Percentiles rank a stretch among this genome's conserved stretches.
These are phyloP conservation scores for Sminthurinus signatus DNA, from an alignment of 1,140 invertebrate species.

Conservation along the genomic window DNA sequence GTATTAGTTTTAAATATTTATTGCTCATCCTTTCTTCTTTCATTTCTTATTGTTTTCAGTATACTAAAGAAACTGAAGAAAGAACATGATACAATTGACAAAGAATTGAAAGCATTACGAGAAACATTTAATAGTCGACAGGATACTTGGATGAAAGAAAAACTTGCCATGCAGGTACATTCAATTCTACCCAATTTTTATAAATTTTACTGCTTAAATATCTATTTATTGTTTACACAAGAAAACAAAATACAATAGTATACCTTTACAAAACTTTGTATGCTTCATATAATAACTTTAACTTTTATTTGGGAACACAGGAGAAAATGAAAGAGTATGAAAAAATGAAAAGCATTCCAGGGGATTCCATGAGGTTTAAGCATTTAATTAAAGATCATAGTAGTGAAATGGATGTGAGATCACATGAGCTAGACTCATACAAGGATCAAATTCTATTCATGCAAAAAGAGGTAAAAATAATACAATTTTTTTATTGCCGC, in stretches of 20 bases:
- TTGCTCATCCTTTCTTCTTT: background rate
- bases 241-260: too few relatives aligned
- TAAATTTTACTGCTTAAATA: too few relatives aligned
- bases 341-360: conserved; percentile 45
- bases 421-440: conserved; percentile 62
- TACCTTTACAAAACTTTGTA: too few relatives aligned
- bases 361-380: conserved; percentile 51
- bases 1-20: background rate
- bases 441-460: conserved; percentile 62
- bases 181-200: background rate
- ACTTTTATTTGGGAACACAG: too few relatives aligned
- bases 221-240: too few relatives aligned
- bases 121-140: conserved; percentile 62
- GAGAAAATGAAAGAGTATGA: conserved; percentile 61
- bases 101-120: conserved; percentile 60
- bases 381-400: conserved; percentile 65
- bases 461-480: conserved; percentile 52
- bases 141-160: conserved; percentile 68
- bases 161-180: conserved; percentile 54
- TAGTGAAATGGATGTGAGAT: conserved; percentile 64
- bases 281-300: too few relatives aligned
- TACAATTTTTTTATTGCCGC: too few relatives aligned
- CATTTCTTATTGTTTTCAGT: conserved; percentile 21
- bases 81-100: conserved; percentile 55
- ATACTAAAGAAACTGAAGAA: conserved; percentile 44